Conservation (phyloP, 2,888 invertebrate species). For the Microchrysa polita region DNA sequence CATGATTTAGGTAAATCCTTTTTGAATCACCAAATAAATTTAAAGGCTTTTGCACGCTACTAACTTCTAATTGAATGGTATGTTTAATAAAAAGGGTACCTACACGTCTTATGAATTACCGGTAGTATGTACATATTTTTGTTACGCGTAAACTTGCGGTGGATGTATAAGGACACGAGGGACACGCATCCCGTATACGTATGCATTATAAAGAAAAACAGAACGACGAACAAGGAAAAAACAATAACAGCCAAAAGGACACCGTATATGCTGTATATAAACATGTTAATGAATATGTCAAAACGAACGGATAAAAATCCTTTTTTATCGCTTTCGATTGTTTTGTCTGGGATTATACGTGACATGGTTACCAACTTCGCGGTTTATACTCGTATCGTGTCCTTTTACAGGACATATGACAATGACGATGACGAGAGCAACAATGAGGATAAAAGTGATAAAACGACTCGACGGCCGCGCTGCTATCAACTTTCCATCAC, state of each 20-base stretch:
- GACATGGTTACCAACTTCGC: constrained; percentile 51
- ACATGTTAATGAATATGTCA: constrained; percentile 56
- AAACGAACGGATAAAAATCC: constrained; percentile 56
- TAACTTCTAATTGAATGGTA: constrained; percentile 52
- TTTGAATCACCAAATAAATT: constrained; percentile 27
- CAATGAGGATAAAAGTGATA: constrained; percentile 7
- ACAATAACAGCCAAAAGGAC: constrained; percentile 55
- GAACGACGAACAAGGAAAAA: constrained; percentile 44
- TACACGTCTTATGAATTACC: constrained; percentile 26
- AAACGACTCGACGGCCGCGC: no score
- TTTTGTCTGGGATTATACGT: constrained; percentile 49
- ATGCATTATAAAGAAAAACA: constrained; percentile 23
- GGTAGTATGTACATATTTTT: constrained; percentile 33
- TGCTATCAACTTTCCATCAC: background rate
- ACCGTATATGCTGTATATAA: constrained; percentile 54
- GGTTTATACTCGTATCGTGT: constrained; percentile 45
- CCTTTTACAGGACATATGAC: constrained; percentile 2
- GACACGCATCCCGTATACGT: constrained; percentile 1
- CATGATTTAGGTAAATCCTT: constrained; percentile 17
- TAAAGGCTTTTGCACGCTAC: constrained; percentile 11
- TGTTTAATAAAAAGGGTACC: constrained; percentile 51
- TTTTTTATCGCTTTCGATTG: constrained; percentile 54
- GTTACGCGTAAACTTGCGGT: constrained; percentile 32
- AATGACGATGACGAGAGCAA: constrained; percentile 28
- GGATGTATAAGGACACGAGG: constrained; percentile 17